Evolutionary conservation across 2,888 invertebrate genomes (phyloP), one percentile per base, ranked within the genome.

Genomic region (Tetropium fuscum): DNA sequence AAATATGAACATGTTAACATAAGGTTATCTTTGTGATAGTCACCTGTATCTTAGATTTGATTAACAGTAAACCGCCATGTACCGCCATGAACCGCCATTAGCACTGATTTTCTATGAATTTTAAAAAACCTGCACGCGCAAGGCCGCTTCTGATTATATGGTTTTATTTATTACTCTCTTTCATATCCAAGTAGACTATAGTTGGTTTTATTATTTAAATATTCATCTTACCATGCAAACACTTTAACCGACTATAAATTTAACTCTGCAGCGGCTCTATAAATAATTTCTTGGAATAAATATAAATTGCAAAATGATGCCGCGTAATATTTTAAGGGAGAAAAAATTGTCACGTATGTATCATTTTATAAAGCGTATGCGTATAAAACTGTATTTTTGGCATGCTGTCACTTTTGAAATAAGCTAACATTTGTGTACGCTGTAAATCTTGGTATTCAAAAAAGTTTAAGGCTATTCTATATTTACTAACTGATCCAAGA

Each of bases 381-480:
- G 66, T 66, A 59, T 67, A 68, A 71, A 71, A 68, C 65, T 66
- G 63, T 74, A 72, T 75, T 75, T 74, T 74, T 74, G 72, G 73
- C 72, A 63, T 64, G 69, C 66, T 74, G 76, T 74, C 76, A 73
- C 68, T 66, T 72, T 71, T 74, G 76, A 76, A 72, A 74, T 69
- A 68, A 72, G 64, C 68, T 70, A 75, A 69, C 75, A 76, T 75
- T 76, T 75, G 76, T 71, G 72, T 59, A 60, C 67, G 75, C 67
- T 72, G 74, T 76, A 74, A 74, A 74, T 74, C 71, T 71, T 62
- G 68, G 67, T 65, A 70, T 74, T 68, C 70, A 64, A 71, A 69
- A 73, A 73, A 72, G 64, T 67, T 64, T 64, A 61, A 57, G 60
- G 58, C 58, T 60, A 64, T 61, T 68, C 65, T 72, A 70, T 71